Conservation (phyloP, 2,113 vertebrate species). For the Phalacrocorax aristotelis region DNA sequence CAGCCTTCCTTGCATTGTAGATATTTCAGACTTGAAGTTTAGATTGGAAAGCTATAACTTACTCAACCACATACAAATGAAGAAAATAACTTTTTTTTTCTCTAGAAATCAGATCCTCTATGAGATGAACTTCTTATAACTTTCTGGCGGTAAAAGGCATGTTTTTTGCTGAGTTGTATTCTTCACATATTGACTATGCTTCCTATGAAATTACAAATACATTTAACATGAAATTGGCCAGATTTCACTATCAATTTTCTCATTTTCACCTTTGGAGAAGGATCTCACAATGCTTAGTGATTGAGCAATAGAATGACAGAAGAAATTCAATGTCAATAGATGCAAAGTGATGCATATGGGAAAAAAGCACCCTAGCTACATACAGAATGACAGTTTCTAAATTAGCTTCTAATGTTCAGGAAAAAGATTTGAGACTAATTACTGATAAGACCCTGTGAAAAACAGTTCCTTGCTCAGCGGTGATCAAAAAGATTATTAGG, state of each 20-base stretch:
- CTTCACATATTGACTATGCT: background rate
- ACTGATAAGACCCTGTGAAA: background rate
- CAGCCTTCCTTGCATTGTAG: fast-evolving
- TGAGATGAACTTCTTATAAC: background rate
- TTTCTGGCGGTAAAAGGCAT: background rate
- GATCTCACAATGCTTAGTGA: slow-evolving; percentile 38
- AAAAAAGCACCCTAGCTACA: background rate
- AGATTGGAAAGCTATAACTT: background rate
- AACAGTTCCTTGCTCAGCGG: background rate
- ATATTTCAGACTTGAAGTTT: background rate
- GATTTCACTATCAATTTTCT: slow-evolving; percentile 31
- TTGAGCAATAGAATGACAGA: background rate
- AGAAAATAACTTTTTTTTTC: background rate
- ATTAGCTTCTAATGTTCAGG: slow-evolving; percentile 10
- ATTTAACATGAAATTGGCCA: slow-evolving; percentile 18
- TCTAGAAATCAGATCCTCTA: background rate
- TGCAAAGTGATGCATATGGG: background rate
- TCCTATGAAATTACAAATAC: slow-evolving; percentile 16
- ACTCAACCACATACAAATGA: background rate
- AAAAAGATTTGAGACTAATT: slow-evolving; percentile 1
- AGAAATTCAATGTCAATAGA: slow-evolving; percentile 35
- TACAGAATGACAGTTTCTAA: background rate
- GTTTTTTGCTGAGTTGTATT: background rate
- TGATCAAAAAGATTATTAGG: slow-evolving; percentile 15
- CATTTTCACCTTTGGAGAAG: slow-evolving; percentile 19